Conservation (phyloP, 2,113 vertebrate species). For the Dasyurus viverrinus region DNA sequence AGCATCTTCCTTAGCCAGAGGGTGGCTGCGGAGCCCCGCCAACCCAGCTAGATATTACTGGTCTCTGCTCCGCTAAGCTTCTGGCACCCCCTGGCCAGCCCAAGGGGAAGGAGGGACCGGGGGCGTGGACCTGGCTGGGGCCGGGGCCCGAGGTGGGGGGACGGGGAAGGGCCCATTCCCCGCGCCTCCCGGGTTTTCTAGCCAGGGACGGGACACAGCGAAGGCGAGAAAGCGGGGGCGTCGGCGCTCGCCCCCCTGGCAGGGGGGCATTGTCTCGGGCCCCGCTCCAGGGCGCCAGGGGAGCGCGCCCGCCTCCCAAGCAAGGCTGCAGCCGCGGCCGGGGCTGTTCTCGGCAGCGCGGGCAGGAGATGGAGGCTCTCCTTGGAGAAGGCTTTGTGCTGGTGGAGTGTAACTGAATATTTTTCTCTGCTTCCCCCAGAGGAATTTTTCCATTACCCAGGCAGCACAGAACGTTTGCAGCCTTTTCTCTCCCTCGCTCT, state of each 20-base stretch:
- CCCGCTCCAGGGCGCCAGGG: too few species aligned
- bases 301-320: background rate
- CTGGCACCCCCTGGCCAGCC: background rate
- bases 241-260: background rate
- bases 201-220: background rate
- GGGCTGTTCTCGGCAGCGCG: background rate
- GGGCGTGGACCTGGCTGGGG: background rate
- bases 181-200: background rate
- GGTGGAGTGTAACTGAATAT: constrained; percentile 74
- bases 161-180: background rate
- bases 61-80: background rate
- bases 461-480: constrained; percentile 82
- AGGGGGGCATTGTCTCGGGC: background rate
- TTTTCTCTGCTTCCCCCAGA: constrained; percentile 87
- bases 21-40: background rate
- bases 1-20: background rate
- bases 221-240: background rate
- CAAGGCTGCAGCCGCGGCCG: background rate
- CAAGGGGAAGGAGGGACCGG: background rate
- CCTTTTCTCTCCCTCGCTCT: constrained; percentile 79
- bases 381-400: constrained; percentile 46
- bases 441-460: constrained; percentile 92
- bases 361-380: background rate
- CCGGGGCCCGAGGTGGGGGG: background rate
- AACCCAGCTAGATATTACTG: background rate